Evolutionary conservation across 2,797 vertebrate species (phyloP).

Genomic region (Rhincodon typus): DNA sequence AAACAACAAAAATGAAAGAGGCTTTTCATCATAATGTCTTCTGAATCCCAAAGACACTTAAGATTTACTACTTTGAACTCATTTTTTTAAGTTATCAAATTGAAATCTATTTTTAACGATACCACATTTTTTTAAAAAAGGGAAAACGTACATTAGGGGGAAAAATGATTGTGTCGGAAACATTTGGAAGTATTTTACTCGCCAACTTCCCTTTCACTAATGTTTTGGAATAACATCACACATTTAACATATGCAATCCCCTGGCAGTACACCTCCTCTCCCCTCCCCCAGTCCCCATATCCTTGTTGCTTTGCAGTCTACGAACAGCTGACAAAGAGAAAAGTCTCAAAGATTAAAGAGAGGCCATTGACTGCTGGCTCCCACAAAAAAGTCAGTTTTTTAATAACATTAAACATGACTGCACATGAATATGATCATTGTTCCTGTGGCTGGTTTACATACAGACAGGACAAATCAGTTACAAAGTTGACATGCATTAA

Average conservation of each 20-base stretch:
- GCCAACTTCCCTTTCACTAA: conserved; percentile 45
- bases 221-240: conserved; percentile 52
- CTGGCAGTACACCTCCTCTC: conserved; percentile 50
- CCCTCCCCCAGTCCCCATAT: conserved; percentile 54
- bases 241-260: conserved; percentile 54
- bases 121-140: not conserved
- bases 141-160: conserved; percentile 26
- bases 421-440: conserved; percentile 71
- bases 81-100: conserved; percentile 25
- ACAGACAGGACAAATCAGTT: conserved; percentile 63
- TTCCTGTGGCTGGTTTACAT: conserved; percentile 55
- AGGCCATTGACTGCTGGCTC: conserved; percentile 68
- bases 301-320: conserved; percentile 54
- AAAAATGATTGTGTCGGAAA: conserved; percentile 35
- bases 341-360: conserved; percentile 73
- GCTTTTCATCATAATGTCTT: conserved; percentile 28
- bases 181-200: conserved; percentile 38
- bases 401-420: conserved; percentile 73
- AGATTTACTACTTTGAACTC: conserved; percentile 33
- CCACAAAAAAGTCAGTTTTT: conserved; percentile 49
- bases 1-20: not conserved
- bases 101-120: conserved; percentile 32
- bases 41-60: conserved; percentile 8
- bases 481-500: conserved; percentile 58
- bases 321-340: conserved; percentile 62